Conservation (phyloP, 53 echinoderm and acorn worm species). For the Glandiceps talaboti region DNA sequence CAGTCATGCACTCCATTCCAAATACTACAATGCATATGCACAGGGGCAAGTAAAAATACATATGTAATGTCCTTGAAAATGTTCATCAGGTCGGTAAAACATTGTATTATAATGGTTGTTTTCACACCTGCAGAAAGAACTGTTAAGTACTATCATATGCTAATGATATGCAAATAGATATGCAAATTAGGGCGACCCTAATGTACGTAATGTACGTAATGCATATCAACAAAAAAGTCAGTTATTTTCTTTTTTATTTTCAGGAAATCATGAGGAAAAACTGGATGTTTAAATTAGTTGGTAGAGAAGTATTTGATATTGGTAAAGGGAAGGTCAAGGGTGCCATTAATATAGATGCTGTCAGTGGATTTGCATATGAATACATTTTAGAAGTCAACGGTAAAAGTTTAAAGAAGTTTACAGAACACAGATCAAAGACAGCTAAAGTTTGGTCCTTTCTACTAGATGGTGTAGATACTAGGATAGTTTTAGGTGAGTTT, state of each 20-base stretch:
- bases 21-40: too few relatives aligned
- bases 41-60: too few relatives aligned
- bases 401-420: conserved; percentile 78
- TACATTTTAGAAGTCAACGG: conserved; percentile 82
- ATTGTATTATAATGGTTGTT: too few relatives aligned
- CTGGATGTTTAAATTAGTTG: conserved; percentile 99
- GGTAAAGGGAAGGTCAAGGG: conserved; percentile 42
- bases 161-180: too few relatives aligned
- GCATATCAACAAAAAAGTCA: too few relatives aligned
- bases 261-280: conserved; percentile 77
- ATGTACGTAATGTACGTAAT: too few relatives aligned
- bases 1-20: too few relatives aligned
- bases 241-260: conserved; percentile 1
- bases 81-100: too few relatives aligned
- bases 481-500: conserved; percentile 67
- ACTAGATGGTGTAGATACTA: conserved; percentile 54
- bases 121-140: too few relatives aligned
- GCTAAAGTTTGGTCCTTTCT: conserved; percentile 79
- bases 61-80: too few relatives aligned
- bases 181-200: too few relatives aligned
- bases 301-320: conserved; percentile 71
- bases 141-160: too few relatives aligned
- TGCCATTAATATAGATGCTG: conserved; percentile 79
- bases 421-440: conserved; percentile 69
- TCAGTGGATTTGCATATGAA: conserved; percentile 85